These are phyloP conservation scores for Phrynocephalus vlangalii DNA, from an alignment of 2,797 vertebrate species.

Conservation along the genomic window DNA sequence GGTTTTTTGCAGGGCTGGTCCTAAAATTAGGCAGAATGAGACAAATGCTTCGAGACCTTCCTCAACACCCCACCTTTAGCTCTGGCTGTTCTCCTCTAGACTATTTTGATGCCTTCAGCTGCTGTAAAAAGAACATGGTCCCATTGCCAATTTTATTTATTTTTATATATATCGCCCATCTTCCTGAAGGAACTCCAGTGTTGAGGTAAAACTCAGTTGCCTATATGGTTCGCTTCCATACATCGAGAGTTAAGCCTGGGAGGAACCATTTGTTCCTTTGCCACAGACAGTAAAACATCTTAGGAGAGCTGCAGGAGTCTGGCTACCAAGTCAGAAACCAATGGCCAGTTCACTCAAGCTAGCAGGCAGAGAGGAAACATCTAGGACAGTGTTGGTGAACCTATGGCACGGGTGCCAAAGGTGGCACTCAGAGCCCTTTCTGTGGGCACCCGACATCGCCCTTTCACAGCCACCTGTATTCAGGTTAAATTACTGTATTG, in stretches of 20 bases:
- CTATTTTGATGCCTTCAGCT: neutral
- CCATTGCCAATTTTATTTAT: neutral
- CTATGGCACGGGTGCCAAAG: no score
- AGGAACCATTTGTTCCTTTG: no score
- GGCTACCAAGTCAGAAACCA: no score
- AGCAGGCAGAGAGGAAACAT: neutral
- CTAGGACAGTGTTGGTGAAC: no score
- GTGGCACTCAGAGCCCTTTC: no score
- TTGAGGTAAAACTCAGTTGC: neutral
- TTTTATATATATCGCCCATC: no score
- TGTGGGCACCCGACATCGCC: no score
- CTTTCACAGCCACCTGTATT: no score
- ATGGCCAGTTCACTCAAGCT: neutral
- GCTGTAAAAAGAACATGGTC: neutral
- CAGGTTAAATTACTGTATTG: no score
- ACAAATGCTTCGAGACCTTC: neutral
- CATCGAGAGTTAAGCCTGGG: neutral
- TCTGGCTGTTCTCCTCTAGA: neutral
- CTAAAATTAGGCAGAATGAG: neutral
- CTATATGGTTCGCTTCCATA: neutral
- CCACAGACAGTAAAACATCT: no score
- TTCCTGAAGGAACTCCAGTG: neutral
- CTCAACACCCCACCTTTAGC: no score
- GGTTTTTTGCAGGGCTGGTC: neutral
- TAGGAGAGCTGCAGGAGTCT: no score